Evolutionary conservation across 2,113 vertebrate genomes (phyloP).

Genomic region (Pipa parva): DNA sequence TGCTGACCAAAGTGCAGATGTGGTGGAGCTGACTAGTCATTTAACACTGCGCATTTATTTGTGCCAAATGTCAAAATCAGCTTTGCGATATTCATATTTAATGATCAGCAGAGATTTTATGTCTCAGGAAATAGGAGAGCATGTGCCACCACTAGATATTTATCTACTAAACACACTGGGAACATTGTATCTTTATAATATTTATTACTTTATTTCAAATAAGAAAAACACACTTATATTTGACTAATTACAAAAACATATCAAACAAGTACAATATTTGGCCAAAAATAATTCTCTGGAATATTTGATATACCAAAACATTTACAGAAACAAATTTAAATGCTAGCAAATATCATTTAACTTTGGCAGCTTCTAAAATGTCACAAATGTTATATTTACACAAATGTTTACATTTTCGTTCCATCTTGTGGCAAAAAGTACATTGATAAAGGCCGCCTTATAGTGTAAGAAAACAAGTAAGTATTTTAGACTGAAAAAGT

Average conservation of each 20-base stretch:
- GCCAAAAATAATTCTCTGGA: slow-evolving; percentile 5
- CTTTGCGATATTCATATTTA: no score
- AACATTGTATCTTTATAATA: background rate
- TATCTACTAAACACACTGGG: no score
- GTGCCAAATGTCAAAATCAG: no score
- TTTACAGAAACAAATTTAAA: slow-evolving; percentile 9
- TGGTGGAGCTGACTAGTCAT: no score
- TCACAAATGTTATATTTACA: no score
- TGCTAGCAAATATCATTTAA: background rate
- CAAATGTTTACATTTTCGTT: no score
- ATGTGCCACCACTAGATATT: no score
- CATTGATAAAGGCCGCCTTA: background rate
- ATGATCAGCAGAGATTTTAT: no score
- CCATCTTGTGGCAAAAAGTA: slow-evolving; percentile 20
- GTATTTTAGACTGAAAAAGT: slow-evolving; percentile 8
- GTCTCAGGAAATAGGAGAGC: no score
- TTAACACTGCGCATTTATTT: no score
- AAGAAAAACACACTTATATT: slow-evolving; percentile 17
- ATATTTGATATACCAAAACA: background rate
- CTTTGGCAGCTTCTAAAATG: no score
- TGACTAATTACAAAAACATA: slow-evolving; percentile 17
- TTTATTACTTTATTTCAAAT: slow-evolving; percentile 33
- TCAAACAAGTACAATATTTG: background rate
- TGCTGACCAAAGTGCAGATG: no score
- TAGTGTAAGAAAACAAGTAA: background rate